Evolutionary conservation across 2,113 vertebrate species (phyloP), one percentile per base, ranked within the genome.

Genomic region (Pimephales promelas): DNA sequence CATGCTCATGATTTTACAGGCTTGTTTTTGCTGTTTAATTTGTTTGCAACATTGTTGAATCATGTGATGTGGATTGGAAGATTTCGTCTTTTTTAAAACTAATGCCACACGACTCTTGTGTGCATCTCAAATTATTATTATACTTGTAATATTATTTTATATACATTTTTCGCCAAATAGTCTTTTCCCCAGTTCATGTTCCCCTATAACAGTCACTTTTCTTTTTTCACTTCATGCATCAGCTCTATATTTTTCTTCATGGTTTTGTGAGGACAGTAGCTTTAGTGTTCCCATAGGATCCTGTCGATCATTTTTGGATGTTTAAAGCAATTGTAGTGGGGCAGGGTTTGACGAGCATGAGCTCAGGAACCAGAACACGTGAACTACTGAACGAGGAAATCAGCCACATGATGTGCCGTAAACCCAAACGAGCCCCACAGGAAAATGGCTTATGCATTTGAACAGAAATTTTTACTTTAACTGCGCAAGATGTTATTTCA

Each of bases 1-100:
- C 34, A 36, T 28, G 36, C 40, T 81, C 49, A n/a, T 70, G 26
- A 64, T 72, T 73, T 75, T 52, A 24, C 13, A 34, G 47, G 3
- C 28, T 54, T 68, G 43, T 68, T 83, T 40, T 56, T 72, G 6
- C 71, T n/a, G 61, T 62, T 72, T 66, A n/a, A 28, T 66, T 57
- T 40, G 40, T 40, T 72, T 52, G n/a, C 70, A 80, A 85, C 75
- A 81, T 81, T 81, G 62, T 72, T 79, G 18, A 61, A 16, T 70
- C 43, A 6, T 11, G 52, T 31, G n/a, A 28, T 16, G 45, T 24
- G 2, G n/a, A 74, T 24, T 2, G 18, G 0, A 13, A 52, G 2
- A 62, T 70, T 49, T 10, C 18, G 77, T 52, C 18, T 22, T 18
- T 1, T 76, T 14, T 56, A 13, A 52, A 54, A 11, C 72, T 0